phyloP scores from a whole-genome alignment of 2,888 invertebrate species.

The Gisinianus flammeolus region DNA sequence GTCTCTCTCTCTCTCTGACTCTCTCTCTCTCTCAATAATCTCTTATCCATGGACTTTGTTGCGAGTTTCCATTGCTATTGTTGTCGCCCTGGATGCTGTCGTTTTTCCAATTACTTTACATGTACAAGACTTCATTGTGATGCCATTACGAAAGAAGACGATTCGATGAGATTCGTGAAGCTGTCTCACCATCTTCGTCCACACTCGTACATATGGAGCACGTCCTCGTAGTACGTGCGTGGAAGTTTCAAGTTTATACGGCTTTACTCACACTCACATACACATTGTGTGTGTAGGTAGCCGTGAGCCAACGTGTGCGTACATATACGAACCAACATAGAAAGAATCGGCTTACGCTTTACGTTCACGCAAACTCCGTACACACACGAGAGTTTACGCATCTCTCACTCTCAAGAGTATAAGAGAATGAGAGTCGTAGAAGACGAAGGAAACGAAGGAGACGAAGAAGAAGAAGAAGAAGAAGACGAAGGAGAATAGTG shows the following conservation, averaged over 20 bases:
- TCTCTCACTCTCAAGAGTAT: neutral
- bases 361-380: conserved; percentile 7
- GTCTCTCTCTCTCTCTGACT: neutral
- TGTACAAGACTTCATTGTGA: conserved; percentile 7
- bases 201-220: conserved; percentile 9
- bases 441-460: conserved; percentile 1
- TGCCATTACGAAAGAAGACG: neutral
- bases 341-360: too few species aligned
- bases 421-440: conserved; percentile 1
- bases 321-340: too few species aligned
- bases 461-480: neutral
- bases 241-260: conserved; percentile 2
- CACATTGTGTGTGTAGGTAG: neutral
- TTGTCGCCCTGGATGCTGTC: conserved; percentile 13
- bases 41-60: neutral
- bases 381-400: neutral
- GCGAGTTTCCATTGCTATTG: neutral
- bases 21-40: neutral
- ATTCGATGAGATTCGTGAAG: neutral
- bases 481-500: neutral
- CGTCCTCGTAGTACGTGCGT: conserved; percentile 7
- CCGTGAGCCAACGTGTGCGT: neutral
- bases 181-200: neutral
- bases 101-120: conserved; percentile 12
- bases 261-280: neutral